A percentile compares a stretch with the other conserved stretches of the same genome.
Conservation (phyloP, 1,140 invertebrate genomes). For the Rhagoletis pomonella region DNA sequence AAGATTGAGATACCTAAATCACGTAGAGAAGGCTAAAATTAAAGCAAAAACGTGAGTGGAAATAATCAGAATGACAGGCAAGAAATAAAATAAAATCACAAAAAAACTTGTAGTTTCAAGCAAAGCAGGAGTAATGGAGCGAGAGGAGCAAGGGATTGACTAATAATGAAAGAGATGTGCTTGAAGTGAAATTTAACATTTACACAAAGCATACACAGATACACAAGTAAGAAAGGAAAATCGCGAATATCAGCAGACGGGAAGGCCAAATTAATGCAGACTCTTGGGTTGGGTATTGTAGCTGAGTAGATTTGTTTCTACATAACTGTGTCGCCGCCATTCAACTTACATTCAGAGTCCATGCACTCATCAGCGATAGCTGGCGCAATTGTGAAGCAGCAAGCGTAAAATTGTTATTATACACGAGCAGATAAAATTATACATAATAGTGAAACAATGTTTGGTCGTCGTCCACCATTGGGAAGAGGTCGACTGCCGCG, state of each 20-base stretch:
- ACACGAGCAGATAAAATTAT: conserved; percentile 27
- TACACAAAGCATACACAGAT: neutral
- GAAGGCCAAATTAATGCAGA: neutral
- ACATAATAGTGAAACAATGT: neutral
- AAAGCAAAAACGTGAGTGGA: neutral
- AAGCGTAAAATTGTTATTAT: conserved; percentile 30
- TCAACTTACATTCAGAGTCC: too few relatives aligned
- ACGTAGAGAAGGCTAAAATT: neutral
- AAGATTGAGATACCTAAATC: neutral
- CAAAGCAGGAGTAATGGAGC: neutral
- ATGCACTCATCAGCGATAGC: neutral
- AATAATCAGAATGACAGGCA: neutral
- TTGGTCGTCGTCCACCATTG: neutral
- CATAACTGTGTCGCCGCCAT: too few relatives aligned
- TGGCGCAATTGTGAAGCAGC: neutral
- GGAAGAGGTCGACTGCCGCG: neutral
- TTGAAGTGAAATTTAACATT: conserved; percentile 22
- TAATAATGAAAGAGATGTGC: conserved; percentile 14
- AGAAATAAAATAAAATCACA: neutral
- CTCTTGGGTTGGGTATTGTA: neutral
- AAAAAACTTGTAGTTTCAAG: neutral
- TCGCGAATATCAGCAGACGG: neutral
- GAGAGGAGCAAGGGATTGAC: neutral
- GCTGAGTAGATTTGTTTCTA: too few relatives aligned
- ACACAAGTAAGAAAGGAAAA: neutral